Conservation (phyloP, 2,888 invertebrate species). For the Chloroclysta siterata region DNA sequence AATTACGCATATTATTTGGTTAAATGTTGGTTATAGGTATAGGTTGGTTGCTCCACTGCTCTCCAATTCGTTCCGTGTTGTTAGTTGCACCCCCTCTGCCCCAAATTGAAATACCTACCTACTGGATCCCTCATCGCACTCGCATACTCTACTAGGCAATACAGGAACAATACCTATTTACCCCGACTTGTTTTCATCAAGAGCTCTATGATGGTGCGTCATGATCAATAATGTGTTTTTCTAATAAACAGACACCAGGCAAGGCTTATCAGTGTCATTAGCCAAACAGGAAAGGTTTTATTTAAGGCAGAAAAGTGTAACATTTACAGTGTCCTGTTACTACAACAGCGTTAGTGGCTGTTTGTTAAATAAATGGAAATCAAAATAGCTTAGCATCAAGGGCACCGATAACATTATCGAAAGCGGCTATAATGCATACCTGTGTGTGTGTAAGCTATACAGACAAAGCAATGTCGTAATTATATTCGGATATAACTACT, state of each 20-base stretch:
- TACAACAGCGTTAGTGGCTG: constrained; percentile 17
- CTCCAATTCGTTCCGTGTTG: no score
- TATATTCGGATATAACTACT: constrained; percentile 30
- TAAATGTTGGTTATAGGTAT: no score
- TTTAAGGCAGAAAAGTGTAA: constrained; percentile 23
- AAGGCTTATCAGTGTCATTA: constrained; percentile 40
- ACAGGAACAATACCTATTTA: constrained; percentile 23
- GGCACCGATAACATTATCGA: constrained; percentile 54
- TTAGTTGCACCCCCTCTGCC: no score
- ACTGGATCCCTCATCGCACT: not conserved
- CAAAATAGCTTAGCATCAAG: constrained; percentile 49
- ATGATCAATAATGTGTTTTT: constrained; percentile 34
- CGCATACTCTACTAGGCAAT: not conserved
- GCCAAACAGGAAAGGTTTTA: constrained; percentile 38
- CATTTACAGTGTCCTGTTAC: constrained; percentile 14
- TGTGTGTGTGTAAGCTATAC: constrained; percentile 29
- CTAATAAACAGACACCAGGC: constrained; percentile 38
- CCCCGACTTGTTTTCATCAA: constrained; percentile 20
- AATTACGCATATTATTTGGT: no score
- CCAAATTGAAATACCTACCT: no score
- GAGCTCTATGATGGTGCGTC: constrained; percentile 27
- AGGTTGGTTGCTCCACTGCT: no score
- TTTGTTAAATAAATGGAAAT: constrained; percentile 27
- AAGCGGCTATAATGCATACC: constrained; percentile 38
- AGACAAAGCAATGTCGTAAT: constrained; percentile 44